Percentiles rank a stretch among this genome's conserved stretches.
Evolutionary conservation across 2,113 vertebrate genomes (phyloP).

Genomic region (Opisthocomus hoazin): DNA sequence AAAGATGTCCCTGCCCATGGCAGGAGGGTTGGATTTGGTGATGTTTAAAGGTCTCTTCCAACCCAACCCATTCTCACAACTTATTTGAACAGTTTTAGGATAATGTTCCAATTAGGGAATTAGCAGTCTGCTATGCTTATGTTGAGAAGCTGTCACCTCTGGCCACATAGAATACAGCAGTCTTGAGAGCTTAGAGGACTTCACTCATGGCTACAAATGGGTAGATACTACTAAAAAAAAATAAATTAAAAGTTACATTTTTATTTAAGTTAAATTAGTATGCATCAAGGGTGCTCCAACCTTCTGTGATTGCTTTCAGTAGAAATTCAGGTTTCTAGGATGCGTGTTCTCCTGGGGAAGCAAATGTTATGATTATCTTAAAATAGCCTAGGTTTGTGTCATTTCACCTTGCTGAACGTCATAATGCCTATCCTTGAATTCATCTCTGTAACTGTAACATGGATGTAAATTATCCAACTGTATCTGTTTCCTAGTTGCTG

Average conservation of each 20-base stretch:
- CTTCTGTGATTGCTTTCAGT: background rate
- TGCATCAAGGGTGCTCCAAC: background rate
- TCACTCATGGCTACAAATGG: background rate
- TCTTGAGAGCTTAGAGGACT: background rate
- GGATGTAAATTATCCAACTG: background rate
- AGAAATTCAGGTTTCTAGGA: constrained; percentile 49
- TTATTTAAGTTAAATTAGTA: constrained; percentile 25
- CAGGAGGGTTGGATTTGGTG: background rate
- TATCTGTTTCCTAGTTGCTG: background rate
- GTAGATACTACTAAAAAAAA: background rate
- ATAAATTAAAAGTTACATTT: background rate
- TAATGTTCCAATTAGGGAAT: background rate
- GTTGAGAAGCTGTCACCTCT: background rate
- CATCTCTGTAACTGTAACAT: background rate
- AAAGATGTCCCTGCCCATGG: background rate
- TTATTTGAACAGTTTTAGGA: background rate
- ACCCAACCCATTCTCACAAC: background rate
- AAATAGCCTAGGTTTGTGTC: background rate
- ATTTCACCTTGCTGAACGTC: background rate
- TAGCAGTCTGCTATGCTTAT: background rate
- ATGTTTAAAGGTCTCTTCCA: background rate
- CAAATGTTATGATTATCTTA: background rate
- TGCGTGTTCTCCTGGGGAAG: background rate
- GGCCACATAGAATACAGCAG: background rate
- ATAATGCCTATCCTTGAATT: background rate